These are phyloP conservation scores for Tachypleus tridentatus DNA, from an alignment of 1,140 invertebrate species.

Conservation along the genomic window DNA sequence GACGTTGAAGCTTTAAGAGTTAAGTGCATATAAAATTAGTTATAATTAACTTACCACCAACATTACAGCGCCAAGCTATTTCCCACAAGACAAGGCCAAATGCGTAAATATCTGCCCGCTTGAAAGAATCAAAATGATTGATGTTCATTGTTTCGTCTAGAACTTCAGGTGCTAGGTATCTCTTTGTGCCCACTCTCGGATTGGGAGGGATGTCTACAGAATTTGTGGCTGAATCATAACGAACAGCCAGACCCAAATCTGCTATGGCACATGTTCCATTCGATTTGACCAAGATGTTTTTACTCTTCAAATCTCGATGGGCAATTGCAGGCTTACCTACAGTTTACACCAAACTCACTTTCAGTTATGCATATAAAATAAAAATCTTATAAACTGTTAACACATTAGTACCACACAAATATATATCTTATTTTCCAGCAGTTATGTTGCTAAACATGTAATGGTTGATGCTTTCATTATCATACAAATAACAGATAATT, in stretches of 20 bases:
- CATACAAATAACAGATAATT: too few relatives aligned
- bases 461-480: too few relatives aligned
- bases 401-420: too few relatives aligned
- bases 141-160: conserved; percentile 80
- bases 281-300: conserved; percentile 87
- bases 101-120: conserved; percentile 88
- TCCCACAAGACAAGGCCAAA: conserved; percentile 91
- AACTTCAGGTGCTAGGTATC: conserved; percentile 48
- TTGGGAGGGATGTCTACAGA: conserved; percentile 84
- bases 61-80: conserved; percentile 66
- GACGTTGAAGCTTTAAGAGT: too few relatives aligned
- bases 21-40: too few relatives aligned
- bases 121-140: conserved; percentile 86
- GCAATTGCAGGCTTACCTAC: conserved; percentile 83
- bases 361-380: too few relatives aligned
- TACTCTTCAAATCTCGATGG: conserved; percentile 87
- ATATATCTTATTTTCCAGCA: too few relatives aligned
- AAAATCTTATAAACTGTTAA: too few relatives aligned
- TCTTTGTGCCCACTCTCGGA: conserved; percentile 82
- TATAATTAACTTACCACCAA: conserved; percentile 48
- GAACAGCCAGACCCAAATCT: conserved; percentile 78
- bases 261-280: conserved; percentile 89
- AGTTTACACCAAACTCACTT: too few relatives aligned
- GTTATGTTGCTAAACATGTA: too few relatives aligned
- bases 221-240: conserved; percentile 71